Evolutionary conservation across 1,140 invertebrate species (phyloP).

Genomic region (Drosophila quadrilineata): DNA sequence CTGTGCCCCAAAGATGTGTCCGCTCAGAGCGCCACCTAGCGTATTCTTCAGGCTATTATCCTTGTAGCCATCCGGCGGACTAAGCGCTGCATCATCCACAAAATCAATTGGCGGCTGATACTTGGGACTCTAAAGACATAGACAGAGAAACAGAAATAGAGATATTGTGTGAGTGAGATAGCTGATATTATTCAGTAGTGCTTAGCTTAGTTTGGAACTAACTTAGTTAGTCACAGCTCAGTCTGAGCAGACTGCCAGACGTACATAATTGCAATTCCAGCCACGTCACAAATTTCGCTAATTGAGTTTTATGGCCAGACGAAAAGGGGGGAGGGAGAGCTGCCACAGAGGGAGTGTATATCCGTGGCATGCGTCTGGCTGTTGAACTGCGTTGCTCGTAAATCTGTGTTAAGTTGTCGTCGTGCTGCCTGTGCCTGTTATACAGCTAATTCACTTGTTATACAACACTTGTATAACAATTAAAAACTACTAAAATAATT

Average conservation of each 20-base stretch:
- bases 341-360: not conserved
- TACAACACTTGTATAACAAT: not conserved
- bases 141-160: not conserved
- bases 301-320: slow-evolving; percentile 53
- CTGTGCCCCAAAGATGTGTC: slow-evolving; percentile 84
- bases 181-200: not conserved
- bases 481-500: not conserved
- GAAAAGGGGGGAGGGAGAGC: slow-evolving; percentile 21
- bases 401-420: slow-evolving; percentile 38
- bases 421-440: not conserved
- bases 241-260: not conserved
- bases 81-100: slow-evolving; percentile 89
- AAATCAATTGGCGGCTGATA: slow-evolving; percentile 85
- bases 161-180: not conserved
- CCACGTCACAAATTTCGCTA: slow-evolving; percentile 52
- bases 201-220: slow-evolving; percentile 1
- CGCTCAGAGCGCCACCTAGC: slow-evolving; percentile 83
- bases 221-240: slow-evolving; percentile 10
- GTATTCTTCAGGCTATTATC: slow-evolving; percentile 84
- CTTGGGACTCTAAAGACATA: slow-evolving; percentile 82
- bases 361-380: not conserved
- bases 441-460: not conserved
- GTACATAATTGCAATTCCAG: slow-evolving; percentile 19
- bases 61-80: slow-evolving; percentile 93
- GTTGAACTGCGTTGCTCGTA: slow-evolving; percentile 33